Conservation (phyloP, 2,113 vertebrate species). For the Carassius carassius region DNA sequence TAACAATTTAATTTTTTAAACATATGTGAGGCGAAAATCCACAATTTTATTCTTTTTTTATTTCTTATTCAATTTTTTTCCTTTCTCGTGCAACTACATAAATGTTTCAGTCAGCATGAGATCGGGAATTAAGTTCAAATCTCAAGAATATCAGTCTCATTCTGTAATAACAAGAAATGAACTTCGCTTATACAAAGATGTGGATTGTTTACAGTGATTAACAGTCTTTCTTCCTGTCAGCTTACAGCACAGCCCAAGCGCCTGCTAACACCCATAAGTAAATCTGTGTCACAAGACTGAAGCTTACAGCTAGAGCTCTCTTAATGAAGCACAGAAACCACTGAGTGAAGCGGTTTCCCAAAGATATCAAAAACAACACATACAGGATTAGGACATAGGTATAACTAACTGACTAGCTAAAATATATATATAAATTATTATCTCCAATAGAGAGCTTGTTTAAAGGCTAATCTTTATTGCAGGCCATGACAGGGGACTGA, state of each 20-base stretch:
- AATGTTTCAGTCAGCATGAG: not conserved
- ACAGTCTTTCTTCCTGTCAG: not conserved
- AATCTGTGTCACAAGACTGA: conserved; percentile 67
- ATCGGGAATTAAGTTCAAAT: not conserved
- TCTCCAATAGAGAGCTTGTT: not conserved
- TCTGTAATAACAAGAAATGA: not conserved
- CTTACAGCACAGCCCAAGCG: conserved; percentile 21
- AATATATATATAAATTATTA: too few relatives aligned
- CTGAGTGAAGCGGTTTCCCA: not conserved
- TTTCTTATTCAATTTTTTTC: too few relatives aligned
- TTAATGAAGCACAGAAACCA: conserved; percentile 56
- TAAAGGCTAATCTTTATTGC: not conserved
- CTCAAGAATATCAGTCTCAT: not conserved
- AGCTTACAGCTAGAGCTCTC: conserved; percentile 68
- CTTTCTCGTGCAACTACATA: not conserved
- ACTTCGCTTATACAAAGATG: conserved; percentile 44
- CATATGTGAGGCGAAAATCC: not conserved
- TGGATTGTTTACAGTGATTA: conserved; percentile 57
- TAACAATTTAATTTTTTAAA: not conserved
- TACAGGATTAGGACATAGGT: not conserved
- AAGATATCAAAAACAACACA: not conserved
- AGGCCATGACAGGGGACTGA: not conserved
- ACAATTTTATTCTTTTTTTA: too few relatives aligned
- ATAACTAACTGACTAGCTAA: too few relatives aligned
- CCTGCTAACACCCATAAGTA: conserved; percentile 58